These are phyloP conservation scores for Pseudochirops cupreus DNA, from an alignment of 2,797 vertebrate genomes.

Conservation along the genomic window DNA sequence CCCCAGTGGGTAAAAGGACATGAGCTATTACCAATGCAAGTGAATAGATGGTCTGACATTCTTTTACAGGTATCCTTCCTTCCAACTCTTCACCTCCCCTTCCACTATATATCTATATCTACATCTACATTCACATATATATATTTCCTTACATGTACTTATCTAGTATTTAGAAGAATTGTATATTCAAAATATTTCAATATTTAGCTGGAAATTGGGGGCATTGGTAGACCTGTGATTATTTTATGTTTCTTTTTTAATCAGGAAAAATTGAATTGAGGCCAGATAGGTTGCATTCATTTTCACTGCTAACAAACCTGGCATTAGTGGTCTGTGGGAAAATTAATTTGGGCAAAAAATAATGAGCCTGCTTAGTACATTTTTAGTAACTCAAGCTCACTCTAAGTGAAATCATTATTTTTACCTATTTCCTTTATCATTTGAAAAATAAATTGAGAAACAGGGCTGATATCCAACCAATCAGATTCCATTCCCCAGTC, in stretches of 20 bases:
- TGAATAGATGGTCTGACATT: neutral
- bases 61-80: neutral
- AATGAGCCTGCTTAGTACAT: slow-evolving; percentile 17
- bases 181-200: neutral
- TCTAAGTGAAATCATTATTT: neutral
- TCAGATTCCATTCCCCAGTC: neutral
- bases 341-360: slow-evolving; percentile 48
- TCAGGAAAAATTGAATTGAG: slow-evolving; percentile 8
- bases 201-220: slow-evolving; percentile 30
- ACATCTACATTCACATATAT: neutral
- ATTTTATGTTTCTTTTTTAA: slow-evolving; percentile 48
- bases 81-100: neutral
- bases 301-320: slow-evolving; percentile 15
- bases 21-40: neutral
- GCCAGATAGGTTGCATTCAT: slow-evolving; percentile 8
- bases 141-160: slow-evolving; percentile 9
- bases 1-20: neutral
- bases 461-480: neutral
- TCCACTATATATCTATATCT: neutral
- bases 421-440: slow-evolving; percentile 25
- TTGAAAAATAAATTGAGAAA: slow-evolving; percentile 24
- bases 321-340: neutral
- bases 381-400: slow-evolving; percentile 6
- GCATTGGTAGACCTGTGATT: neutral
- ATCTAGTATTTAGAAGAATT: slow-evolving; percentile 18